Evolutionary conservation across 2,888 invertebrate genomes (phyloP), one percentile per base, ranked within the genome.

Genomic region (Platycnemis pennipes): DNA sequence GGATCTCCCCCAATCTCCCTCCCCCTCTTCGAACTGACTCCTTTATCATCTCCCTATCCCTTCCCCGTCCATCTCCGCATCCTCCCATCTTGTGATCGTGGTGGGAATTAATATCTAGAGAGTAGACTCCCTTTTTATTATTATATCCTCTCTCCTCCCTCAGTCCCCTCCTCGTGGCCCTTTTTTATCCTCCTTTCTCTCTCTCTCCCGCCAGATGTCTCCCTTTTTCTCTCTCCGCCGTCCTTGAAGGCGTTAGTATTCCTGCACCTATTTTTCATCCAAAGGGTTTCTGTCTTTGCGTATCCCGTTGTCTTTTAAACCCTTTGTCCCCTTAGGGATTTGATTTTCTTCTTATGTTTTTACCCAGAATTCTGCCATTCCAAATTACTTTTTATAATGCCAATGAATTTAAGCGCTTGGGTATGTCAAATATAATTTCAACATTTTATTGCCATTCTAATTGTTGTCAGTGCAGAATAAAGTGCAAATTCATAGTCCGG

Each of bases 61-160:
- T 11, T 45, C 19, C 45, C 13, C 87, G 2, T 8, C 13, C 19
- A 26, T n/a, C 87, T 42, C 45, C 87, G 22, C 87, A 26, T 26
- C 7, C n/a, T 46, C n/a, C 86, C 26, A 7, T 45, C 87, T 87
- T 46, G 45, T 11, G 44, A 46, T 45, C 87, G 45, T 46, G 87
- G 26, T n/a, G 45, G 87, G 46, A 87, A 87, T 87, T 46, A 87
- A 87, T 46, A 87, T 87, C 87, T 44, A 87, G 87, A n/a, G 26
- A 45, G 87, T n/a, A 46, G 46, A 26, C 87, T 11, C n/a, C 26
- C 45, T 56, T 53, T 42, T 77, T 37, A 77, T 77, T 77, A 37
- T 77, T 37, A 77, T 77, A 0, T n/a, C 2, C 77, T 37, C 77
- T 11, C 49, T 49, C 11, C 2, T 37, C 11, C 8, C 31, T 7